phyloP scores from a whole-genome alignment of 1,140 invertebrate species.

The Olivierus martensii region DNA sequence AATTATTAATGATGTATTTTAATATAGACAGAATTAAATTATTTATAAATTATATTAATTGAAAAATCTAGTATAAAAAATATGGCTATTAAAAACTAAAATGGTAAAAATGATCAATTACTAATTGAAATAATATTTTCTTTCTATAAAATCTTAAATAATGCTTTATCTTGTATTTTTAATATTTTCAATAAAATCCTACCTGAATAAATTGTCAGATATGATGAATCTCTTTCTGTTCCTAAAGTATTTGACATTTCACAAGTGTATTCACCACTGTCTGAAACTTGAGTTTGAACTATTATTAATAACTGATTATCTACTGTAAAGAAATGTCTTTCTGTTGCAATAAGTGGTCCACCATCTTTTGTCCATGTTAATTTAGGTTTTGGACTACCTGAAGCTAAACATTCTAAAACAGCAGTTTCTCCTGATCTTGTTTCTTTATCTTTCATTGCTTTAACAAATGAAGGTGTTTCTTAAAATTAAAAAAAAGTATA shows the following conservation, averaged over 20 bases:
- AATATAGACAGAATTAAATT: too few species aligned
- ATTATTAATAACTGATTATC: constrained; percentile 78
- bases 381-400: constrained; percentile 61
- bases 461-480: constrained; percentile 72
- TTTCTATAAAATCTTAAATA: too few species aligned
- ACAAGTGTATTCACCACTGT: constrained; percentile 78
- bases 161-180: too few species aligned
- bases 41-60: too few species aligned
- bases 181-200: too few species aligned
- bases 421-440: constrained; percentile 58
- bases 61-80: too few species aligned
- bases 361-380: constrained; percentile 83
- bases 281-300: constrained; percentile 52
- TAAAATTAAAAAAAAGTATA: constrained; percentile 18
- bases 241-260: constrained; percentile 52
- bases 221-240: constrained; percentile 39
- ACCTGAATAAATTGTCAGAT: constrained; percentile 39
- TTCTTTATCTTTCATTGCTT: constrained; percentile 70
- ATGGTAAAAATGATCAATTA: too few species aligned
- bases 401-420: constrained; percentile 74
- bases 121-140: too few species aligned
- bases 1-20: too few species aligned
- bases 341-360: constrained; percentile 47
- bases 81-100: too few species aligned
- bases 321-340: constrained; percentile 65